Evolutionary conservation across 2,113 vertebrate genomes (phyloP).

Genomic region (Nematolebias whitei): DNA sequence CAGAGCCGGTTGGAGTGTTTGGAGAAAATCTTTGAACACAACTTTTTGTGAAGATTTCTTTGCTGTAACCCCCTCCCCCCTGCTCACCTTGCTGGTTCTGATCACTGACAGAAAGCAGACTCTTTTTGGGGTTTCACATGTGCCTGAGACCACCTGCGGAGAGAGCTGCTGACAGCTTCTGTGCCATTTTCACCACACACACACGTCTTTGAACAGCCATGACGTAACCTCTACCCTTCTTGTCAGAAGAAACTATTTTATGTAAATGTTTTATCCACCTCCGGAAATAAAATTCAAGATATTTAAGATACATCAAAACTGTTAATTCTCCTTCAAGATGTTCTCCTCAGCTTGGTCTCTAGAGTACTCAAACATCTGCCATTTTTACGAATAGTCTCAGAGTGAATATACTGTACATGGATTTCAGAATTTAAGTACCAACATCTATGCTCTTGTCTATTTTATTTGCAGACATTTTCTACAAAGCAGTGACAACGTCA

Average conservation of each 20-base stretch:
- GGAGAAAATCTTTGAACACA: conserved; percentile 45
- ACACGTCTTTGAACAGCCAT: conserved; percentile 23
- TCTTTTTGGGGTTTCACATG: conserved; percentile 52
- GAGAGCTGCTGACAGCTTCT: conserved; percentile 58
- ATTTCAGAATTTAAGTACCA: no score
- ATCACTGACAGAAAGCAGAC: conserved; percentile 60
- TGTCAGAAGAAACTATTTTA: conserved; percentile 51
- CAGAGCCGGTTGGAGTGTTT: conserved; percentile 21
- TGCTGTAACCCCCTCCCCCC: conserved; percentile 12
- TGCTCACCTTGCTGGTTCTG: conserved; percentile 65
- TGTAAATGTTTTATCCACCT: conserved; percentile 44
- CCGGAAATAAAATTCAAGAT: conserved; percentile 28
- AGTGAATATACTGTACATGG: background rate
- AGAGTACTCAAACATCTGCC: conserved; percentile 16
- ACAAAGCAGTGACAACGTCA: no score
- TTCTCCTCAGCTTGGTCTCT: conserved; percentile 19
- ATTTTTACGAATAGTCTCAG: background rate
- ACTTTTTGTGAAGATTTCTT: conserved; percentile 24
- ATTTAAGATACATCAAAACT: conserved; percentile 37
- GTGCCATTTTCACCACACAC: conserved; percentile 14
- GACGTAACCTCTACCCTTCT: conserved; percentile 64
- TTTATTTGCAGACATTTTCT: no score
- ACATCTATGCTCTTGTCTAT: no score
- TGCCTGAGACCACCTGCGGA: conserved; percentile 61
- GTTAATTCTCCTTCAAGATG: conserved; percentile 29